A percentile compares a stretch with the other conserved stretches of the same genome.
phyloP scores from a whole-genome alignment of 2,888 invertebrate species.

The Eilema griseolum region DNA sequence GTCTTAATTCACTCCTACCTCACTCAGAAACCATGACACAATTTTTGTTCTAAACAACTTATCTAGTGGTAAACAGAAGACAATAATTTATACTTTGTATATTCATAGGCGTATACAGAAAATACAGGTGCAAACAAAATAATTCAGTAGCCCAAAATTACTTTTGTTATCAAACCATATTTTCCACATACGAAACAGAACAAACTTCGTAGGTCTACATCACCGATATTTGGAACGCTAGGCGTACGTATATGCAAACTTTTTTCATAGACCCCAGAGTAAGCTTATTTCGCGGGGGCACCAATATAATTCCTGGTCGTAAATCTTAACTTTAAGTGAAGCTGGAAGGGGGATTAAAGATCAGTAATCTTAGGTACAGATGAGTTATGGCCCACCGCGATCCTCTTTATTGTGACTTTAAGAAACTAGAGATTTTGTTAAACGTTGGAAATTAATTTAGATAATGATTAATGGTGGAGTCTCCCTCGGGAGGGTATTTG shows the following conservation, averaged over 20 bases:
- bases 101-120: background rate
- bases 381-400: slow-evolving; percentile 89
- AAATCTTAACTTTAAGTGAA: slow-evolving; percentile 92
- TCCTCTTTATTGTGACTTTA: slow-evolving; percentile 87
- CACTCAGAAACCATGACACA: too few species aligned
- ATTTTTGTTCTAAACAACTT: too few species aligned
- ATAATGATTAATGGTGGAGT: slow-evolving; percentile 83
- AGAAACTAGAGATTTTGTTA: slow-evolving; percentile 87
- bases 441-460: slow-evolving; percentile 86
- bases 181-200: slow-evolving; percentile 12
- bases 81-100: background rate
- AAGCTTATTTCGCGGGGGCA: slow-evolving; percentile 83
- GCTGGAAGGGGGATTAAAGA: slow-evolving; percentile 90
- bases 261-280: slow-evolving; percentile 78
- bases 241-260: slow-evolving; percentile 63
- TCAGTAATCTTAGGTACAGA: slow-evolving; percentile 91
- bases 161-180: slow-evolving; percentile 25
- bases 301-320: slow-evolving; percentile 89
- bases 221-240: slow-evolving; percentile 41
- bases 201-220: background rate
- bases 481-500: slow-evolving; percentile 70
- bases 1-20: too few species aligned
- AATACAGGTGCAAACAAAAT: background rate
- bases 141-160: slow-evolving; percentile 16
- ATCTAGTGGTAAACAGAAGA: too few species aligned